Evolutionary conservation across 1,140 invertebrate genomes (phyloP).

Genomic region (Macrosteles quadrilineatus): DNA sequence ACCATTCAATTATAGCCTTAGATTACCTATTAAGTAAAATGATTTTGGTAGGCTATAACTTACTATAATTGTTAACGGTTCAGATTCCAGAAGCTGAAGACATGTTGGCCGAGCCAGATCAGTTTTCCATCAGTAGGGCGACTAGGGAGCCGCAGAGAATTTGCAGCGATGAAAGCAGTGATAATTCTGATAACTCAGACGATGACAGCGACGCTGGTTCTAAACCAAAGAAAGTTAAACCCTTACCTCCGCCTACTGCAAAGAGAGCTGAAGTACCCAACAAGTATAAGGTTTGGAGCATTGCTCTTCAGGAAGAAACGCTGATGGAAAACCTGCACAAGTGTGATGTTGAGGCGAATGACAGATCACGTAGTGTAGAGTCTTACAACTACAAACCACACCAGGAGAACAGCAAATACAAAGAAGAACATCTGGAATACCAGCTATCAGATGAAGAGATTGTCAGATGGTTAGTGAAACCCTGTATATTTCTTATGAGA

Average conservation of each 20-base stretch:
- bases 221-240: slow-evolving; percentile 12
- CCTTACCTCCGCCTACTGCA: neutral
- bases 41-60: too few relatives aligned
- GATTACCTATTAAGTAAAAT: too few relatives aligned
- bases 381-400: slow-evolving; percentile 6
- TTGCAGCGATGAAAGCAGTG: slow-evolving; percentile 9
- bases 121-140: neutral
- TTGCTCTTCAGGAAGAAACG: slow-evolving; percentile 4
- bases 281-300: slow-evolving; percentile 20
- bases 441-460: too few relatives aligned
- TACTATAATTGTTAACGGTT: too few relatives aligned
- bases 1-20: too few relatives aligned
- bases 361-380: neutral
- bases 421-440: neutral
- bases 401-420: neutral
- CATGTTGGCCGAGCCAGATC: neutral
- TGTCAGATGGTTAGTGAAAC: too few relatives aligned
- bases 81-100: too few relatives aligned
- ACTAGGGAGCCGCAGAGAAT: neutral
- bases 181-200: slow-evolving; percentile 9
- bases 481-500: too few relatives aligned
- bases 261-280: neutral
- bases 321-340: neutral
- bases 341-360: neutral
- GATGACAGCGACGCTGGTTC: slow-evolving; percentile 6